Percentiles rank a stretch among this genome's conserved stretches.
These are phyloP conservation scores for Gopherus flavomarginatus DNA, from an alignment of 2,113 vertebrate species.

Conservation along the genomic window DNA sequence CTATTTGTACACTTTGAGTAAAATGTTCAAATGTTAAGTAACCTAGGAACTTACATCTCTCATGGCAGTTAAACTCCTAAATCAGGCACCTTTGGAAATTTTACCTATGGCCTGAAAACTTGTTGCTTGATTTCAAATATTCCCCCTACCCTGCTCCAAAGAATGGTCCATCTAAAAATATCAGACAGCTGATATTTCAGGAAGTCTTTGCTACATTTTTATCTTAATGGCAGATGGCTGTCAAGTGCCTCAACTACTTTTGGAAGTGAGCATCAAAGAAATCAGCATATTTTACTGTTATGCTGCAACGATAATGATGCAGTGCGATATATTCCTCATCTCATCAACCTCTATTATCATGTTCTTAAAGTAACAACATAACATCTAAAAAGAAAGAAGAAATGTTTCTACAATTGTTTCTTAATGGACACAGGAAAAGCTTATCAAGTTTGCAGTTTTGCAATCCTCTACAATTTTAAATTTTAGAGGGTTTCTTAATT, in stretches of 20 bases:
- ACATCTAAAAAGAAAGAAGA: neutral
- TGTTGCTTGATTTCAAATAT: neutral
- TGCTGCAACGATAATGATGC: neutral
- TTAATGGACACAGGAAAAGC: neutral
- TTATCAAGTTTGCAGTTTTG: neutral
- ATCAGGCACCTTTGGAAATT: neutral
- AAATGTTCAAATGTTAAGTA: neutral
- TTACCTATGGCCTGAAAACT: neutral
- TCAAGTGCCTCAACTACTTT: neutral
- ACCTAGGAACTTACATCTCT: neutral
- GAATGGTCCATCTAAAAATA: neutral
- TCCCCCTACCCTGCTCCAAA: neutral
- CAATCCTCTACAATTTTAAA: fast-evolving
- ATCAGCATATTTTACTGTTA: neutral
- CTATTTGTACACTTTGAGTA: neutral
- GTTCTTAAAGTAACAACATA: neutral
- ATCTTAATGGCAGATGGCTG: neutral
- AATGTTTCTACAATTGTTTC: neutral
- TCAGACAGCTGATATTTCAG: neutral
- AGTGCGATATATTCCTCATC: neutral
- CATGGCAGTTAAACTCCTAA: neutral
- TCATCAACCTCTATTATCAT: neutral
- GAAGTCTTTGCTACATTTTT: neutral
- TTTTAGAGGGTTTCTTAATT: neutral
- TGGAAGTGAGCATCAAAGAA: neutral